Evolutionary conservation across 2,888 invertebrate genomes (phyloP).

Genomic region (Tryphoninae sp.): DNA sequence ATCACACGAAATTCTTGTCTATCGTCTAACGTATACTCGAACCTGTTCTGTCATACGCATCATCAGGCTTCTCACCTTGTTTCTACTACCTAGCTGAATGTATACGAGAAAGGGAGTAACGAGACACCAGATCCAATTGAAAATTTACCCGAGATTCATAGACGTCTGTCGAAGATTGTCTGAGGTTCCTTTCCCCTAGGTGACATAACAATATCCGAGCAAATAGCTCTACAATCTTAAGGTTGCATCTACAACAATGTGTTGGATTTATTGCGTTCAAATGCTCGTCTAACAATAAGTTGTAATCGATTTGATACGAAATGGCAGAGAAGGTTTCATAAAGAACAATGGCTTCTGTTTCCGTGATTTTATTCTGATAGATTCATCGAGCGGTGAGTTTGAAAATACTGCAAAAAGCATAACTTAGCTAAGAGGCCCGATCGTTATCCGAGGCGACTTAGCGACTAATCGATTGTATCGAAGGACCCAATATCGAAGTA

Average conservation of each 20-base stretch:
- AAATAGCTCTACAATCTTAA: background rate
- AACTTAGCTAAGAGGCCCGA: background rate
- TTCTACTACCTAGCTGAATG: background rate
- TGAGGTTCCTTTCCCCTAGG: background rate
- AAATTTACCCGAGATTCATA: background rate
- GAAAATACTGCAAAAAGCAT: background rate
- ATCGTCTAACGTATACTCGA: background rate
- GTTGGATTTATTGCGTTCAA: background rate
- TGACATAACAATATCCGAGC: background rate
- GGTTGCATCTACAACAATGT: no score
- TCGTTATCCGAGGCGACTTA: constrained; percentile 8
- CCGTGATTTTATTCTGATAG: no score
- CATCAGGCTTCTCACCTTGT: background rate
- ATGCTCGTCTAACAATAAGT: background rate
- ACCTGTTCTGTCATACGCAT: background rate
- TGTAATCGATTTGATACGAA: background rate
- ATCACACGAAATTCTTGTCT: background rate
- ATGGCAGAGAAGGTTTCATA: no score
- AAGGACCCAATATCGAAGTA: constrained; percentile 21
- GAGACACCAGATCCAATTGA: background rate
- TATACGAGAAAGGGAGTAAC: background rate
- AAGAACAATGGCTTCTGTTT: no score
- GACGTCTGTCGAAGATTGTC: background rate
- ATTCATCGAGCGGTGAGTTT: background rate
- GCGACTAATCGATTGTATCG: constrained; percentile 33